Percentiles rank a stretch among this genome's conserved stretches.
Conservation (phyloP, 2,888 invertebrate genomes). For the Ectropis crepuscularia region DNA sequence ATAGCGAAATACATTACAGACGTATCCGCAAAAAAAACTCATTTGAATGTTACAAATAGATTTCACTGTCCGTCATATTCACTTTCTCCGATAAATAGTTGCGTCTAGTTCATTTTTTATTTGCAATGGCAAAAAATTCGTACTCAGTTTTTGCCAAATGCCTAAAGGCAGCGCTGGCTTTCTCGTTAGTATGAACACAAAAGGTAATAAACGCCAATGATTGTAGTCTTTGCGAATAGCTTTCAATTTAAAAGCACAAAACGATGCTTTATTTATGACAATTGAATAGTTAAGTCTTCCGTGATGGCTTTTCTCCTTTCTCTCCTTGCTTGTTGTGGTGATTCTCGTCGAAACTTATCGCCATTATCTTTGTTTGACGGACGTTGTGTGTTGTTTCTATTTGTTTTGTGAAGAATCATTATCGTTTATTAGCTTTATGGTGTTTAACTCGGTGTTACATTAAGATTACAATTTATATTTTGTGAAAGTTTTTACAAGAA, state of each 20-base stretch:
- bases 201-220: constrained; percentile 36
- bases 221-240: constrained; percentile 30
- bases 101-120: constrained; percentile 30
- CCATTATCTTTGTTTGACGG: not conserved
- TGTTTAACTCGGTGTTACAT: not conserved
- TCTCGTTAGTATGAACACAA: constrained; percentile 38
- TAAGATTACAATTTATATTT: not conserved
- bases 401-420: not conserved
- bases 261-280: constrained; percentile 27
- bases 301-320: constrained; percentile 28
- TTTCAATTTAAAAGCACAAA: constrained; percentile 33
- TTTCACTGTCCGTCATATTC: constrained; percentile 36
- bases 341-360: not conserved
- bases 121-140: constrained; percentile 36
- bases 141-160: constrained; percentile 40
- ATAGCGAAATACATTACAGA: too few relatives aligned
- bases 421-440: not conserved
- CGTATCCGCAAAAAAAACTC: constrained; percentile 23
- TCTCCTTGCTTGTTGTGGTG: constrained; percentile 14
- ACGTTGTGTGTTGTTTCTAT: not conserved
- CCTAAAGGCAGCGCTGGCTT: constrained; percentile 33
- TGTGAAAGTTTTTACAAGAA: too few relatives aligned
- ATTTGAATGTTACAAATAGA: constrained; percentile 33
- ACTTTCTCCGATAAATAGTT: constrained; percentile 38
- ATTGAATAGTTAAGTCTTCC: constrained; percentile 25